Evolutionary conservation across 2,113 vertebrate species (phyloP).

Genomic region (Hippopotamus amphibius): DNA sequence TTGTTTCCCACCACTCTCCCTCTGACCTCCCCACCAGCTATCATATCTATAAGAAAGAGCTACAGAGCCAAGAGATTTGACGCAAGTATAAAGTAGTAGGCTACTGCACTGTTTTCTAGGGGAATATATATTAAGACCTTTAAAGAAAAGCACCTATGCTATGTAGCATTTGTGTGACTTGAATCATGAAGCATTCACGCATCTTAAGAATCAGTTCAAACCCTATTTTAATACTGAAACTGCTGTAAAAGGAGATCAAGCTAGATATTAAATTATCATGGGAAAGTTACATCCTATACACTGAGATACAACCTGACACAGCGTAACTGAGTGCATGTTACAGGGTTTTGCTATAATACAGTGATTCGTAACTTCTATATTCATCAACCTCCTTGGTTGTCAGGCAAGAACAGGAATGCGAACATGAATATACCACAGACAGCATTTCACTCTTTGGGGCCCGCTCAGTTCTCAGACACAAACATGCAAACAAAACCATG

Average conservation of each 20-base stretch:
- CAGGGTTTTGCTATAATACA: background rate
- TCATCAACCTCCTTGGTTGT: background rate
- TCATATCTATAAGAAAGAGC: background rate
- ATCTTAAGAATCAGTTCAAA: background rate
- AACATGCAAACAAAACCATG: constrained; percentile 78
- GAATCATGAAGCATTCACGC: background rate
- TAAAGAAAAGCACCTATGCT: background rate
- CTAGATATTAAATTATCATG: background rate
- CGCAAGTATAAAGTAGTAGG: background rate
- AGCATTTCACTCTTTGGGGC: constrained; percentile 28
- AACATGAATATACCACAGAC: constrained; percentile 8
- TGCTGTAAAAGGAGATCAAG: background rate
- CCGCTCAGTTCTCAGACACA: background rate
- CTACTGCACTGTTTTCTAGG: background rate
- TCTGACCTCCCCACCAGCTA: background rate
- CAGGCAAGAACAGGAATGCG: constrained; percentile 39
- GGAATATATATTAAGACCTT: background rate
- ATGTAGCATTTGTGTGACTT: background rate
- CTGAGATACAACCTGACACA: background rate
- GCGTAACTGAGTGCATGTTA: background rate
- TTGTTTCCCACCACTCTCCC: background rate
- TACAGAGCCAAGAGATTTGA: background rate
- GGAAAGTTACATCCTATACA: background rate
- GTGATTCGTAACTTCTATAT: background rate
- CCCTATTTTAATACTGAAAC: background rate